Evolutionary conservation across 2,113 vertebrate genomes (phyloP).

Genomic region (Egretta garzetta): DNA sequence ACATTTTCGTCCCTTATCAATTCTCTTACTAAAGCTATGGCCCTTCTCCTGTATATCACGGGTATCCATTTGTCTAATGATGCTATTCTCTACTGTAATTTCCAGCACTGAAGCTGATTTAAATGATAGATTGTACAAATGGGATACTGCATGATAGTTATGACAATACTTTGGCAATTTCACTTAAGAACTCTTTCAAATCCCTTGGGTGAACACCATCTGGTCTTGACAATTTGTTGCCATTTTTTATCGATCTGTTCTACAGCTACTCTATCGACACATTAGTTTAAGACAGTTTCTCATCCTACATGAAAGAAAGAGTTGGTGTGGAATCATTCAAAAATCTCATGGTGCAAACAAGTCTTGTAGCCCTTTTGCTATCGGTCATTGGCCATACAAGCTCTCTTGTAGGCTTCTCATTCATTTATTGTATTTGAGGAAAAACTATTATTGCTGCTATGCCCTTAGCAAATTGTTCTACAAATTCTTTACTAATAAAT

Average conservation of each 20-base stretch:
- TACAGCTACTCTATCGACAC: not conserved
- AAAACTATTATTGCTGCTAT: not conserved
- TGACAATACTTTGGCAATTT: not conserved
- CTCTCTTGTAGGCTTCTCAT: not conserved
- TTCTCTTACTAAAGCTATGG: not conserved
- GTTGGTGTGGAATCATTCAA: not conserved
- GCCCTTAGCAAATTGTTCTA: not conserved
- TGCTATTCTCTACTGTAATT: not conserved
- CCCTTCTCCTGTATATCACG: not conserved
- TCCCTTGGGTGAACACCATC: not conserved
- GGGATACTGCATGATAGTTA: not conserved
- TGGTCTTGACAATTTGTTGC: slow-evolving; percentile 3
- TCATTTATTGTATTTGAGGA: not conserved
- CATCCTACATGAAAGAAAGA: not conserved
- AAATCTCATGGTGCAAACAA: not conserved
- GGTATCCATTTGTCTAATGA: not conserved
- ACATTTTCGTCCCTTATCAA: not conserved
- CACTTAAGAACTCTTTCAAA: not conserved
- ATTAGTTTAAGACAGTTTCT: not conserved
- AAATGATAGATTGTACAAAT: not conserved
- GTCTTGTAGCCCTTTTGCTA: not conserved
- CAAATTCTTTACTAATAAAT: not conserved
- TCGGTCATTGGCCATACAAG: not conserved
- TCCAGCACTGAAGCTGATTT: not conserved
- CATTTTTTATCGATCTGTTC: not conserved